A percentile compares a stretch with the other conserved stretches of the same genome.
phyloP scores from a whole-genome alignment of 2,113 vertebrate species.

The Eulacestoma nigropectus region DNA sequence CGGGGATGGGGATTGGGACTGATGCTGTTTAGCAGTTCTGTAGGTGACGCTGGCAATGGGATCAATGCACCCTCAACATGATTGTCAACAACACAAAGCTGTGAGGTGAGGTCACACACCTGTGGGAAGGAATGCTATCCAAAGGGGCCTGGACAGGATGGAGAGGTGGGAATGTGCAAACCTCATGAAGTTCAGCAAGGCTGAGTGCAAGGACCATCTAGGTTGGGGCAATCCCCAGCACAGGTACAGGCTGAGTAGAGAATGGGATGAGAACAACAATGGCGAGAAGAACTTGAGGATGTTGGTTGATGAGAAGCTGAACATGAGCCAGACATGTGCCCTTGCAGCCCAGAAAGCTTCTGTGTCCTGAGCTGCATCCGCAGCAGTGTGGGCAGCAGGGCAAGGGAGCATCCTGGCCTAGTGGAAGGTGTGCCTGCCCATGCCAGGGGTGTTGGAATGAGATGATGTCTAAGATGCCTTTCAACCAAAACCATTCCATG shows the following conservation, averaged over 20 bases:
- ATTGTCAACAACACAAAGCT: accelerated
- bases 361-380: not conserved
- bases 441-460: not conserved
- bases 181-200: not conserved
- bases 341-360: not conserved
- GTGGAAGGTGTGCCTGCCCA: not conserved
- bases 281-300: not conserved
- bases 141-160: not conserved
- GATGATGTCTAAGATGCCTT: not conserved
- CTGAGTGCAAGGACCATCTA: not conserved
- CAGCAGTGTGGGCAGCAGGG: not conserved
- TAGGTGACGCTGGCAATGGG: not conserved
- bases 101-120: not conserved
- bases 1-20: accelerated
- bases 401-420: not conserved
- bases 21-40: not conserved
- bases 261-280: not conserved
- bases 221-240: not conserved
- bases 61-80: not conserved
- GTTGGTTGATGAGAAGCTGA: not conserved
- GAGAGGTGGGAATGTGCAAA: not conserved
- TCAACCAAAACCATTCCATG: not conserved
- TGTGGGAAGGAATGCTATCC: not conserved
- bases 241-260: not conserved
- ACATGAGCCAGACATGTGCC: not conserved